These are phyloP conservation scores for Erinaceus europaeus DNA, from an alignment of 2,113 vertebrate genomes.

Conservation along the genomic window DNA sequence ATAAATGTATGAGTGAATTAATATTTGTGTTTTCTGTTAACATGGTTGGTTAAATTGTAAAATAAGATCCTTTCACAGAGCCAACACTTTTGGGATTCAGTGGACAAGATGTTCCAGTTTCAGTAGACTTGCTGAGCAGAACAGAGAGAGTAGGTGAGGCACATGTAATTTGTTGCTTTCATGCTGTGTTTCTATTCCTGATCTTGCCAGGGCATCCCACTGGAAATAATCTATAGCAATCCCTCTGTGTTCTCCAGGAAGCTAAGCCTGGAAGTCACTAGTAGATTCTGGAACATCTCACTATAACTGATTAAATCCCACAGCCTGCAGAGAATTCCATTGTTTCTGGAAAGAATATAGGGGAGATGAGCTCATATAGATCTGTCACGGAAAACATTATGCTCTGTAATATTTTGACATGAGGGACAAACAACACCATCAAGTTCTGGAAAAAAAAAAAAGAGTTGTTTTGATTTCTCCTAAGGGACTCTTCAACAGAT, in stretches of 20 bases:
- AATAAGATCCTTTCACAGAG: background rate
- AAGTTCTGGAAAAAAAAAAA: background rate
- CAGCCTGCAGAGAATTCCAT: background rate
- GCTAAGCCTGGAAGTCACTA: background rate
- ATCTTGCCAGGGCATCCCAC: background rate
- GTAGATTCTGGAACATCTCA: background rate
- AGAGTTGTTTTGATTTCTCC: background rate
- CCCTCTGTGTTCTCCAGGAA: background rate
- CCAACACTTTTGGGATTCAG: too few species aligned
- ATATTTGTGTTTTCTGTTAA: background rate
- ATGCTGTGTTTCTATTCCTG: background rate
- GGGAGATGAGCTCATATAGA: background rate
- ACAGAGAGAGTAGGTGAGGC: background rate
- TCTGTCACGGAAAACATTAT: background rate
- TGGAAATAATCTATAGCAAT: background rate
- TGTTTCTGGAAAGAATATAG: constrained; percentile 15
- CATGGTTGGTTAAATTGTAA: fast-evolving
- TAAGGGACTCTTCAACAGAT: too few species aligned
- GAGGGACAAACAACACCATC: background rate
- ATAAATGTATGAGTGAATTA: background rate
- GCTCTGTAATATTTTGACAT: background rate
- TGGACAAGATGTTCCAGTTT: background rate
- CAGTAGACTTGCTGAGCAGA: background rate
- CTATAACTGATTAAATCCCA: background rate
- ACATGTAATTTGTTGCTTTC: background rate